phyloP scores from a whole-genome alignment of 2,888 invertebrate genomes.

The Vanessa cardui region DNA sequence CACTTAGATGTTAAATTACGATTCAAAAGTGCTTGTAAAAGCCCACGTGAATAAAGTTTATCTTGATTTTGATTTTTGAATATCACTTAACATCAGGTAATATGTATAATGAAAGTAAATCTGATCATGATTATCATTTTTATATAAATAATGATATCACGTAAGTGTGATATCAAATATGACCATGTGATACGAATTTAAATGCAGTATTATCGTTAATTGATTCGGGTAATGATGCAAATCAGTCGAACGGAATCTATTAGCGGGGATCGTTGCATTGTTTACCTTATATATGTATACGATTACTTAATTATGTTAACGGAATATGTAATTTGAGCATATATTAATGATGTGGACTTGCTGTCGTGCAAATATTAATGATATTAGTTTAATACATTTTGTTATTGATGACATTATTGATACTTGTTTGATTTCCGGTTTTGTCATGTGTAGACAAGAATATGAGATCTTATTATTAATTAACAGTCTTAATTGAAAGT shows the following conservation, averaged over 20 bases:
- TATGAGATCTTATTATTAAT: no score
- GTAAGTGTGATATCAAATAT: conserved; percentile 7
- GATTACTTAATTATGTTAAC: conserved; percentile 27
- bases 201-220: conserved; percentile 41
- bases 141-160: neutral
- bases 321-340: conserved; percentile 25
- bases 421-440: no score
- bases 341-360: conserved; percentile 17
- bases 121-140: no score
- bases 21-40: no score
- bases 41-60: no score
- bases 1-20: no score
- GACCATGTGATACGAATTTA: conserved; percentile 30
- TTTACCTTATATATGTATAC: conserved; percentile 24
- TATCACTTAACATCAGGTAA: no score
- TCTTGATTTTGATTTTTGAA: no score
- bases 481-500: no score
- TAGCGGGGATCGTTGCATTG: conserved; percentile 40
- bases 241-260: conserved; percentile 55
- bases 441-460: no score
- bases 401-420: no score
- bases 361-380: neutral
- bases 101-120: no score
- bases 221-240: conserved; percentile 49
- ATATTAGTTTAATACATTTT: neutral